Percentiles rank a stretch among this genome's conserved stretches.
These are phyloP conservation scores for Hippocampus kuda DNA, from an alignment of 2,797 vertebrate species.

Conservation along the genomic window DNA sequence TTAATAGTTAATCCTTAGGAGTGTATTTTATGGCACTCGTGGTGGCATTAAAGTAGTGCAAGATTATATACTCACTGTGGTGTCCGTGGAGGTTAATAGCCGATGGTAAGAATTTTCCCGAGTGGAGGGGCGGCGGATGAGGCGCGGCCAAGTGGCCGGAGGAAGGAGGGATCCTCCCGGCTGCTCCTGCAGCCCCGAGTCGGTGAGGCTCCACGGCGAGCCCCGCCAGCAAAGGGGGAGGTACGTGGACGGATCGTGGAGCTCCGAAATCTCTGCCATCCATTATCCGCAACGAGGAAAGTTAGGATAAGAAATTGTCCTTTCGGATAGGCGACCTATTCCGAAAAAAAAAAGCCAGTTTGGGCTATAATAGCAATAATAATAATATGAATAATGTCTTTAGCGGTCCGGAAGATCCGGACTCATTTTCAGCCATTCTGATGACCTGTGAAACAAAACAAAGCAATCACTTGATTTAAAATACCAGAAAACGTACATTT, in stretches of 20 bases:
- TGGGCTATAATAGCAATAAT: conserved; percentile 53
- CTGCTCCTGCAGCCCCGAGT: conserved; percentile 75
- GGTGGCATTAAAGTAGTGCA: not conserved
- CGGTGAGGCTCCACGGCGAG: conserved; percentile 88
- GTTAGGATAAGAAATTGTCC: conserved; percentile 61
- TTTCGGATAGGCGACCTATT: conserved; percentile 49
- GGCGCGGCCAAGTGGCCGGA: conserved; percentile 76
- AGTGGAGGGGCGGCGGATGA: conserved; percentile 77
- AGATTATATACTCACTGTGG: conserved; percentile 75
- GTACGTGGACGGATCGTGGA: conserved; percentile 85
- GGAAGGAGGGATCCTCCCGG: conserved; percentile 78
- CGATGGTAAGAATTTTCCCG: conserved; percentile 83
- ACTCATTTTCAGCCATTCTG: conserved; percentile 69
- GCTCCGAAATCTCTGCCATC: conserved; percentile 97
- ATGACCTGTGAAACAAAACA: conserved; percentile 63
- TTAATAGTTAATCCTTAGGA: conserved; percentile 19
- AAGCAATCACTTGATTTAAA: conserved; percentile 31
- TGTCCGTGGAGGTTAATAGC: conserved; percentile 86
- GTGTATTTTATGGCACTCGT: not conserved
- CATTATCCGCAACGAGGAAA: conserved; percentile 78
- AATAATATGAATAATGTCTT: conserved; percentile 46
- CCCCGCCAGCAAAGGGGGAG: conserved; percentile 82
- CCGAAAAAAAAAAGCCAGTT: conserved; percentile 55
- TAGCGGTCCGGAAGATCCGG: conserved; percentile 62
- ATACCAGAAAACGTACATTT: not conserved